Base-by-base conservation (phyloP, 2,888 invertebrate species). In the Theodoxus fluviatilis region DNA sequence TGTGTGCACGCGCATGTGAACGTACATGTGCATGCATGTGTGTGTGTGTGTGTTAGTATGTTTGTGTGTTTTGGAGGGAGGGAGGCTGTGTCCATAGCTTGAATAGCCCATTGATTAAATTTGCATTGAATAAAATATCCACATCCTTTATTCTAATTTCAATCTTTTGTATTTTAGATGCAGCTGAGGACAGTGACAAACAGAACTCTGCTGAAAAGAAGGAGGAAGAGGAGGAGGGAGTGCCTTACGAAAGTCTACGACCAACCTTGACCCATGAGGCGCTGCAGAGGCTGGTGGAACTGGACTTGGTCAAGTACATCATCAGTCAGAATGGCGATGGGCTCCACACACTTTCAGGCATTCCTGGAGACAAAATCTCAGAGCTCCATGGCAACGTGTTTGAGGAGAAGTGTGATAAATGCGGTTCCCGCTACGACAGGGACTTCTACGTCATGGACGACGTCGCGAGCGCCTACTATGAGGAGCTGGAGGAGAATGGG, bases 381-480 rank as follows among this genome's bases (percentile, higher is more conserved):
- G 84, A 84, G 71, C 80, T 84, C 0, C 84, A 84, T 76, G 84
- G 84, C 7, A 83, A 84, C 68, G 83, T 82, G 18, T 83, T 83
- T 70, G 69, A 78, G 64, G 84, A 84, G 64, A 78, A 73, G 22
- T 84, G 83, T 77, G 80, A 80, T 57, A 74, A 74, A 22, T 84
- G 84, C 75, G 71, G 67, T 2, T 68, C 68, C 9, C 72, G 73
- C n/a, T 83, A 80, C 70, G 72, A 76, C 6, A 73, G 84, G 55
- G 49, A 73, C 6, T 81, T 64, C 66, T 82, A 83, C 73, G 81
- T 81, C 1, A 70, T 81, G 77, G 80, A 83, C 71, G 84, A 83
- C 72, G 68, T 72, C 6, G 76, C 76, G 4, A 82, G 82, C 73
- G 78, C 77, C 69, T 82, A 84, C 71, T 83, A 72, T 73, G 83